Base-by-base conservation (phyloP, 2,888 invertebrate genomes). In the Caenorhabditis sinica region DNA sequence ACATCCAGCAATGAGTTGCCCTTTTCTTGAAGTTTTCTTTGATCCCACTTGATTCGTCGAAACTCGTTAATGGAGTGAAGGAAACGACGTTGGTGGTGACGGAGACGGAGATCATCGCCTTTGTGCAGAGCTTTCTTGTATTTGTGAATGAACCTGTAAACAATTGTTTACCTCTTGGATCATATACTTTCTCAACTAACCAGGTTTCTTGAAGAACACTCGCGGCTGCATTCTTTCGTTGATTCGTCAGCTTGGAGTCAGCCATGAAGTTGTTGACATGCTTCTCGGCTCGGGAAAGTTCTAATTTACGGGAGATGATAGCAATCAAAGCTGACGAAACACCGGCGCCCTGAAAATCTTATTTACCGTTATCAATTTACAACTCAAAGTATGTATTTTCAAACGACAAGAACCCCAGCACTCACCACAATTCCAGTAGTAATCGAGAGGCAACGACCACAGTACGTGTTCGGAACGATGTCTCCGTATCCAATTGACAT, bases 191-290 rank as follows among this genome's bases (percentile, higher is more conserved):
- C 5, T 40, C 13, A 11, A 40, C 76, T 58, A 98, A 95, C 99
- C 99, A 99, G 91, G 99, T 99, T 95, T 99, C 98, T 92, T 99
- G 95, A 91, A 99, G 95, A 91, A 99, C 99, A 94, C 98, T 98
- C 88, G 99, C 99, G 89, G 99, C 99, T 90, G 99, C 97, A 94
- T 99, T 98, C 95, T 99, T 99, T 94, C 99, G 95, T 97, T 99
- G 95, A 95, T 99, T 98, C 92, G 98, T 97, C 94, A 98, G 95
- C 95, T 99, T 98, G 93, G 98, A 98, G 94, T 99, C 99, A 97
- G 99, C 98, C 98, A 99, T 99, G 94, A 99, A 99, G 95, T 99
- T 99, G 95, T 99, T 99, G 93, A 99, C 99, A 95, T 99, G 99
- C 95, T 99, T 99, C 95, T 99, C 99, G 91, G 99, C 99, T 94